Percentiles rank a stretch among this genome's conserved stretches.
phyloP scores from a whole-genome alignment of 2,797 vertebrate species.

The Neosilurus hyrtlii region DNA sequence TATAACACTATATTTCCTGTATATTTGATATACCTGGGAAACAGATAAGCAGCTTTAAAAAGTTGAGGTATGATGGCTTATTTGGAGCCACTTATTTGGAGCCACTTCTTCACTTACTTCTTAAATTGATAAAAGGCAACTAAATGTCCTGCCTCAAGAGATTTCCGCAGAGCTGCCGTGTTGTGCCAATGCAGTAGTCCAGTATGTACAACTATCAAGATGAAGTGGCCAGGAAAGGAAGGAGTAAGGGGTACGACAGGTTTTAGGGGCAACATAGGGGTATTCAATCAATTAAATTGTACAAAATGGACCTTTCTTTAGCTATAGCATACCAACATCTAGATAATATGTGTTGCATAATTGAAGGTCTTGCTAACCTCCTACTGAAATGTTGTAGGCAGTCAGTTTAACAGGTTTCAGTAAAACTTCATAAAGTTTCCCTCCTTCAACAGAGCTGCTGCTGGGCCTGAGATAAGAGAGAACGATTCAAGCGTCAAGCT shows the following conservation, averaged over 20 bases:
- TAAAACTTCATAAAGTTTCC: conserved; percentile 13
- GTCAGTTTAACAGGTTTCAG: conserved; percentile 15
- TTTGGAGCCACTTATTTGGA: too few species aligned
- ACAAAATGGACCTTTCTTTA: not conserved
- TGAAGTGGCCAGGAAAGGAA: too few species aligned
- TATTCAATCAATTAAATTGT: too few species aligned
- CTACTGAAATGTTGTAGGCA: conserved; percentile 25
- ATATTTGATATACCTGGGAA: too few species aligned
- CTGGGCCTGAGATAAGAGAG: conserved; percentile 21
- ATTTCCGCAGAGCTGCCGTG: not conserved
- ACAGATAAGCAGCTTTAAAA: not conserved
- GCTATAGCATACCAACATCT: not conserved
- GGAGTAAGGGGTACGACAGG: too few species aligned
- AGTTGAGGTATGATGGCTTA: not conserved
- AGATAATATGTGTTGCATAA: conserved; percentile 1
- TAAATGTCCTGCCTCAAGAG: not conserved
- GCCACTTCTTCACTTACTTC: too few species aligned
- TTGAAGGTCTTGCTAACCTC: not conserved
- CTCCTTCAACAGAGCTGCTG: conserved; percentile 11
- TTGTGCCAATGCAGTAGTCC: too few species aligned
- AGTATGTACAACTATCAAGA: too few species aligned
- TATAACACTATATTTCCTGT: too few species aligned
- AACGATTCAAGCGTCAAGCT: not conserved
- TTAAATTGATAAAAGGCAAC: not conserved
- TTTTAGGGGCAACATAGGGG: too few species aligned